Conservation (phyloP, 2,888 invertebrate species). For the Micoletzkya japonica region DNA sequence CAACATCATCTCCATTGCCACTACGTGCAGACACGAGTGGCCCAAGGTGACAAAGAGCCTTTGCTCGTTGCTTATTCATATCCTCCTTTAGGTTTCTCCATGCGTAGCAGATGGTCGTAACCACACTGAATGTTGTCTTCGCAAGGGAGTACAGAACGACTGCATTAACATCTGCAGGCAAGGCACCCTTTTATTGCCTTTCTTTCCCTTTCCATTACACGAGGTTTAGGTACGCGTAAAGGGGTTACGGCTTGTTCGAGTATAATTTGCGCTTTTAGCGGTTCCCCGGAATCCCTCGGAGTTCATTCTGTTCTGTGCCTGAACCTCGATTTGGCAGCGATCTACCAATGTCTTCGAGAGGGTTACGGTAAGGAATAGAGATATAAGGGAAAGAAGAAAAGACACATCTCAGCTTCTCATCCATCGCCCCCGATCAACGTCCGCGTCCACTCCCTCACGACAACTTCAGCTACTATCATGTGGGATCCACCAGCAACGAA, state of each 20-base stretch:
- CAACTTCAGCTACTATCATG: conserved; percentile 36
- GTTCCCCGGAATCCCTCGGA: conserved; percentile 74
- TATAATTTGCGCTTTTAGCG: conserved; percentile 69
- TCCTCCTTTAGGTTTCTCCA: conserved; percentile 35
- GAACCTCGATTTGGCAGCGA: conserved; percentile 48
- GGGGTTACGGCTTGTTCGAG: too few species aligned
- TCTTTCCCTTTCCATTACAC: too few species aligned
- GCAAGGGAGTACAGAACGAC: conserved; percentile 78
- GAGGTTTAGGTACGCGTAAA: too few species aligned
- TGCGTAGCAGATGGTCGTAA: conserved; percentile 71
- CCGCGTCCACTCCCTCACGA: conserved; percentile 35
- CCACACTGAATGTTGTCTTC: conserved; percentile 82
- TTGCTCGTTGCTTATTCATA: background rate
- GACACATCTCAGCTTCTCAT: conserved; percentile 41
- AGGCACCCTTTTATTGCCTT: too few species aligned
- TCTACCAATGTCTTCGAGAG: conserved; percentile 51
- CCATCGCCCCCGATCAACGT: conserved; percentile 53
- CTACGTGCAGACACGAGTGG: conserved; percentile 50
- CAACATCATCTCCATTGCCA: conserved; percentile 48
- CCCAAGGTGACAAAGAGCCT: conserved; percentile 30
- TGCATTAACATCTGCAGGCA: conserved; percentile 79
- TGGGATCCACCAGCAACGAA: conserved; percentile 46
- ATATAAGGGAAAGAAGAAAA: background rate
- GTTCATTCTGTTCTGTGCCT: conserved; percentile 63
- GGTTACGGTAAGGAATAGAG: conserved; percentile 43